Conservation (phyloP, 2,888 invertebrate genomes). For the Drosophila nr. perissopoda region DNA sequence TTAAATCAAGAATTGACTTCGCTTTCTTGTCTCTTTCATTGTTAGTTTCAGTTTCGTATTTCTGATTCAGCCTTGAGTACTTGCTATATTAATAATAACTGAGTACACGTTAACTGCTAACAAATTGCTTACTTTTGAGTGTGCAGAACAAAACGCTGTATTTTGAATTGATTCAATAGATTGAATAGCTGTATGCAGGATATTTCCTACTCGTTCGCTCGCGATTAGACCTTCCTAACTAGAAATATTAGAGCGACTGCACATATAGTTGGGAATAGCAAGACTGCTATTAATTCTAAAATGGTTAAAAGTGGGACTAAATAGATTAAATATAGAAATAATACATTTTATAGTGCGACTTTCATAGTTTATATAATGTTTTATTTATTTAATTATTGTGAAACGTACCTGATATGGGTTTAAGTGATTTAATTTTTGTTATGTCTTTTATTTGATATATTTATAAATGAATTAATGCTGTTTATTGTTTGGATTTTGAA, state of each 20-base stretch:
- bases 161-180: background rate
- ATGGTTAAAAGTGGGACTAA: too few relatives aligned
- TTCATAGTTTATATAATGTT: background rate
- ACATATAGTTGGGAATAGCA: too few relatives aligned
- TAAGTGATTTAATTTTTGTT: background rate
- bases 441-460: too few relatives aligned
- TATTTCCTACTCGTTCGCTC: too few relatives aligned
- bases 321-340: background rate
- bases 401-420: background rate
- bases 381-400: too few relatives aligned
- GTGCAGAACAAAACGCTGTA: background rate
- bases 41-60: background rate
- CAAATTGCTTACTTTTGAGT: background rate
- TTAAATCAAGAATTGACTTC: background rate
- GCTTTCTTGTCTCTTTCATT: background rate
- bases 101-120: background rate
- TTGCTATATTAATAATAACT: background rate
- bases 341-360: background rate
- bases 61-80: background rate
- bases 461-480: too few relatives aligned
- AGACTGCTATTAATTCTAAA: too few relatives aligned
- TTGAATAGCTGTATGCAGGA: background rate
- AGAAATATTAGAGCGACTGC: too few relatives aligned
- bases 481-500: too few relatives aligned
- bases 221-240: too few relatives aligned